A percentile compares a stretch with the other conserved stretches of the same genome.
Evolutionary conservation across 2,888 invertebrate genomes (phyloP).

Genomic region (Lycia hirtaria): DNA sequence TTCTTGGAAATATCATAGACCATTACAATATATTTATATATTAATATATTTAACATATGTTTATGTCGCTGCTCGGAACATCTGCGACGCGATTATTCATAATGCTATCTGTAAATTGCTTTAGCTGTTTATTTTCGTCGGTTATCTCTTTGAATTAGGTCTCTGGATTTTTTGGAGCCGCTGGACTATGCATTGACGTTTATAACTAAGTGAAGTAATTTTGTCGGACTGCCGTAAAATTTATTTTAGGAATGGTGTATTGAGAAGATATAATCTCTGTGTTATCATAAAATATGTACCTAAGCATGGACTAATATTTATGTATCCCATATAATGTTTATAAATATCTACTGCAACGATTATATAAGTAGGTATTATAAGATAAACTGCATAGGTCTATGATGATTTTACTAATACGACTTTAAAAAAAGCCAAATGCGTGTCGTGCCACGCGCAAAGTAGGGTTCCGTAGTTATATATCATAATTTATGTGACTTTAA

Average conservation of each 20-base stretch:
- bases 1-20: conserved; percentile 12
- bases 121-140: conserved; percentile 26
- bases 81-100: conserved; percentile 27
- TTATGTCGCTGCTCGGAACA: conserved; percentile 18
- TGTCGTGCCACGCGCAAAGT: no score
- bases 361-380: no score
- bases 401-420: no score
- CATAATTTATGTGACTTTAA: no score
- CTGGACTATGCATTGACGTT: conserved; percentile 28
- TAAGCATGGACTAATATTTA: background rate
- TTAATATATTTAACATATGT: background rate
- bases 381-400: no score
- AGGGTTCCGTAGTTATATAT: no score
- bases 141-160: conserved; percentile 34
- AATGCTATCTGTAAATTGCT: conserved; percentile 25
- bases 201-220: conserved; percentile 35
- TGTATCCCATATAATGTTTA: background rate
- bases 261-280: conserved; percentile 39
- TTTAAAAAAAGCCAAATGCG: no score
- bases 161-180: conserved; percentile 31
- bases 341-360: background rate
- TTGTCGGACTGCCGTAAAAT: conserved; percentile 40
- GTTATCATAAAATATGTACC: conserved; percentile 2
- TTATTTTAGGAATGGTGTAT: conserved; percentile 44
- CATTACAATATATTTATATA: conserved; percentile 16